These are phyloP conservation scores for Cetoscarus ocellatus DNA, from an alignment of 2,797 vertebrate genomes.

Conservation along the genomic window DNA sequence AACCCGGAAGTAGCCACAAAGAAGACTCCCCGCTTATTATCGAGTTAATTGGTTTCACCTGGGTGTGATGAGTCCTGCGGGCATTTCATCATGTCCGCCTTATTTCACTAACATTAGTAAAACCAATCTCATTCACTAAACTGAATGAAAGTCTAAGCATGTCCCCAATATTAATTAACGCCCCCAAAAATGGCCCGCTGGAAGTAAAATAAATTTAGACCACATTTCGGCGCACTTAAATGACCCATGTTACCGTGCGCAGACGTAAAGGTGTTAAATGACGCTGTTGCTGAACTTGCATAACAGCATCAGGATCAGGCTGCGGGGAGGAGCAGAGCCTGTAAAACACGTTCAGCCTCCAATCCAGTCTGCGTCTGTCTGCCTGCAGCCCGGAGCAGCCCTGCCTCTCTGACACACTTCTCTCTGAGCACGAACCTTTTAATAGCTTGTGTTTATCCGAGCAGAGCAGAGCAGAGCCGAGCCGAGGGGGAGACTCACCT, in stretches of 20 bases:
- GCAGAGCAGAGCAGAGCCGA: not conserved
- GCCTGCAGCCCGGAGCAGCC: not conserved
- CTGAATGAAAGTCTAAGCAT: too few relatives aligned
- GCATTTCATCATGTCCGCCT: too few relatives aligned
- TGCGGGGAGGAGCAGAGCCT: slow-evolving; percentile 49
- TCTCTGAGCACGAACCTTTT: not conserved
- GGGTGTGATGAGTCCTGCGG: not conserved
- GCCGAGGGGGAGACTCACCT: not conserved
- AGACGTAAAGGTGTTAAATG: not conserved
- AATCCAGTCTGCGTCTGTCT: not conserved
- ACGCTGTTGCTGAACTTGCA: not conserved
- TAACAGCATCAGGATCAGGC: slow-evolving; percentile 34
- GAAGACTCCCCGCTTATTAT: not conserved
- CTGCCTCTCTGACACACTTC: not conserved
- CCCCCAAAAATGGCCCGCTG: too few relatives aligned
- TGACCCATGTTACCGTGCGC: not conserved
- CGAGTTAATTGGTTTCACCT: not conserved
- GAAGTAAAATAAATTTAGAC: not conserved
- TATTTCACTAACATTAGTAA: too few relatives aligned
- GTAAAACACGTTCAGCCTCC: slow-evolving; percentile 60
- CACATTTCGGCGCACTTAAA: not conserved
- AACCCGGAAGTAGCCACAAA: not conserved
- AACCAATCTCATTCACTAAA: too few relatives aligned
- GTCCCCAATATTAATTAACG: too few relatives aligned
- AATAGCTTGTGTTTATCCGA: slow-evolving; percentile 18